Evolutionary conservation across 1,140 invertebrate genomes (phyloP).

Genomic region (Aplysia californica): DNA sequence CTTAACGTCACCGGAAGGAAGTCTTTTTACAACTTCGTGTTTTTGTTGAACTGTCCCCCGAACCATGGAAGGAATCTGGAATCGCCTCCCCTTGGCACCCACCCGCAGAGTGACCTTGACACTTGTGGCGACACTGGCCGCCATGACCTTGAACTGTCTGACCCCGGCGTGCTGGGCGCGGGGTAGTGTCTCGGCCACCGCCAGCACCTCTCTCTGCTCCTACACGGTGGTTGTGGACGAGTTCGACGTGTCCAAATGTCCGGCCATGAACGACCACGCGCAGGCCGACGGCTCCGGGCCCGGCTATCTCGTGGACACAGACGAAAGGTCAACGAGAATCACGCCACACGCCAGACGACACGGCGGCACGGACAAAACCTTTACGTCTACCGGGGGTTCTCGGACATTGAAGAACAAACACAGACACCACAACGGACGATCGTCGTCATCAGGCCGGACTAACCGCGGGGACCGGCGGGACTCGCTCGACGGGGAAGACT

Average conservation of each 20-base stretch:
- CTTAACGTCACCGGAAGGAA: no score
- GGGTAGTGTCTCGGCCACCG: constrained; percentile 3
- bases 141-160: background rate
- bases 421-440: no score
- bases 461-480: background rate
- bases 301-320: constrained; percentile 23
- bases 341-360: constrained; percentile 6
- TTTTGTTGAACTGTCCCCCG: background rate
- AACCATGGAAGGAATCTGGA: background rate
- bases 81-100: background rate
- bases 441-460: no score
- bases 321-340: background rate
- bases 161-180: no score
- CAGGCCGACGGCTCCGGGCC: constrained; percentile 15
- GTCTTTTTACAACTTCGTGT: no score
- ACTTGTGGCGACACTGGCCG: background rate
- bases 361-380: constrained; percentile 3
- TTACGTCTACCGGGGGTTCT: no score
- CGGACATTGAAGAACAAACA: no score
- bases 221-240: constrained; percentile 61
- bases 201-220: constrained; percentile 38
- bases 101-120: background rate
- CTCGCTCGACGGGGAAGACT: constrained; percentile 9
- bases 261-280: constrained; percentile 31
- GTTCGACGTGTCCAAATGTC: constrained; percentile 51